Conservation (phyloP, 2,888 invertebrate genomes). For the Aproaerema taeniolella region DNA sequence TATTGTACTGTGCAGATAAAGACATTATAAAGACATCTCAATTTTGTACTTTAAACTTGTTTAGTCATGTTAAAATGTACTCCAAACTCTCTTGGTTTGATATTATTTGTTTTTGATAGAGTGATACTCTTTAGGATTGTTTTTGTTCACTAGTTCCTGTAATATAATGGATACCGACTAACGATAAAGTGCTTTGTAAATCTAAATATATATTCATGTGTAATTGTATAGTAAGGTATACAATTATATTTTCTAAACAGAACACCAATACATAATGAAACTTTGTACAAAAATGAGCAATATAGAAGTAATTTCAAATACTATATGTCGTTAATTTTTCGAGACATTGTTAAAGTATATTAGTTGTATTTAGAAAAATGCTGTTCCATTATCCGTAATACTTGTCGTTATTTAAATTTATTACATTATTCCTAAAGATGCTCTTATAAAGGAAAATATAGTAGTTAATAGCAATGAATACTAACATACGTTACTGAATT, state of each 20-base stretch:
- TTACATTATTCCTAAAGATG: too few relatives aligned
- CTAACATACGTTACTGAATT: too few relatives aligned
- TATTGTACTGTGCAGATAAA: slow-evolving; percentile 54
- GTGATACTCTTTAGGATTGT: slow-evolving; percentile 34
- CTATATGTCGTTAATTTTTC: slow-evolving; percentile 60
- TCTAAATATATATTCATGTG: slow-evolving; percentile 44
- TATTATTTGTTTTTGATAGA: slow-evolving; percentile 34
- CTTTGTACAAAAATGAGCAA: slow-evolving; percentile 77
- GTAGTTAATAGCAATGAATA: too few relatives aligned
- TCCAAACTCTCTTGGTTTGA: slow-evolving; percentile 27
- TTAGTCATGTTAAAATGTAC: slow-evolving; percentile 43
- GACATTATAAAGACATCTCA: slow-evolving; percentile 49
- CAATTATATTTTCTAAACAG: slow-evolving; percentile 64
- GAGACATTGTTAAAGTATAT: slow-evolving; percentile 62
- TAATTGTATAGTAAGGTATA: slow-evolving; percentile 56
- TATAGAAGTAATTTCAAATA: slow-evolving; percentile 66
- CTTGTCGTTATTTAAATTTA: too few relatives aligned
- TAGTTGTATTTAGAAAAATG: slow-evolving; percentile 46
- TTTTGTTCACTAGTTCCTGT: slow-evolving; percentile 56
- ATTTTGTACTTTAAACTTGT: slow-evolving; percentile 69
- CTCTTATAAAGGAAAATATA: too few relatives aligned
- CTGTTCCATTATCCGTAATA: slow-evolving; percentile 15
- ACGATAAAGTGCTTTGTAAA: slow-evolving; percentile 51
- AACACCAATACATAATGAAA: slow-evolving; percentile 75
- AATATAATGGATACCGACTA: slow-evolving; percentile 49